Evolutionary conservation across 1,140 invertebrate species (phyloP).

Genomic region (Eubasilissa regina): DNA sequence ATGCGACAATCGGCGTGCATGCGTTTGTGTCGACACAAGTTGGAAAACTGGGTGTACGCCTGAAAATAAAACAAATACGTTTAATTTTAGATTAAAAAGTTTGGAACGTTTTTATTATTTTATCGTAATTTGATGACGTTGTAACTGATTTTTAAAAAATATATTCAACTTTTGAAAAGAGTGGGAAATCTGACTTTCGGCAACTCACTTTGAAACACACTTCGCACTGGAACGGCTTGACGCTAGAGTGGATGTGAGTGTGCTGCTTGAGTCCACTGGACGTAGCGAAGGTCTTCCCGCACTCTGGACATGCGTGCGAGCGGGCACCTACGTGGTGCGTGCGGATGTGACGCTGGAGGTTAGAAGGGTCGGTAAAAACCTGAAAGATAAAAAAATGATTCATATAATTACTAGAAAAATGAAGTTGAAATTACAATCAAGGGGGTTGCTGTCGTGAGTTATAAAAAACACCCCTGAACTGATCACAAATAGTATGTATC

Average conservation of each 20-base stretch:
- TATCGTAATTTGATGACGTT: too few species aligned
- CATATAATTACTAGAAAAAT: too few species aligned
- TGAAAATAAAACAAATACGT: slow-evolving; percentile 74
- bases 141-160: too few species aligned
- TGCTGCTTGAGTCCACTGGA: slow-evolving; percentile 99
- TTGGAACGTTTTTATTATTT: too few species aligned
- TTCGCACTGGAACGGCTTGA: slow-evolving; percentile 98
- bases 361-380: slow-evolving; percentile 95
- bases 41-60: slow-evolving; percentile 99
- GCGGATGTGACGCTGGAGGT: slow-evolving; percentile 96
- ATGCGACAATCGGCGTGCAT: slow-evolving; percentile 96
- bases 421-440: too few species aligned
- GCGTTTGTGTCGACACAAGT: slow-evolving; percentile 98
- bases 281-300: slow-evolving; percentile 98
- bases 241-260: slow-evolving; percentile 98
- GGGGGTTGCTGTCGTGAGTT: too few species aligned
- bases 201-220: slow-evolving; percentile 84
- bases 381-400: slow-evolving; percentile 66
- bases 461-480: too few species aligned
- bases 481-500: too few species aligned
- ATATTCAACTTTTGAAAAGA: too few species aligned
- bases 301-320: slow-evolving; percentile 96
- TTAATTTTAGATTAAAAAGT: slow-evolving; percentile 44
- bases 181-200: too few species aligned
- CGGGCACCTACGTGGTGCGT: slow-evolving; percentile 93